Evolutionary conservation across 2,888 invertebrate species (phyloP).

Genomic region (Amblyteles armatorius): DNA sequence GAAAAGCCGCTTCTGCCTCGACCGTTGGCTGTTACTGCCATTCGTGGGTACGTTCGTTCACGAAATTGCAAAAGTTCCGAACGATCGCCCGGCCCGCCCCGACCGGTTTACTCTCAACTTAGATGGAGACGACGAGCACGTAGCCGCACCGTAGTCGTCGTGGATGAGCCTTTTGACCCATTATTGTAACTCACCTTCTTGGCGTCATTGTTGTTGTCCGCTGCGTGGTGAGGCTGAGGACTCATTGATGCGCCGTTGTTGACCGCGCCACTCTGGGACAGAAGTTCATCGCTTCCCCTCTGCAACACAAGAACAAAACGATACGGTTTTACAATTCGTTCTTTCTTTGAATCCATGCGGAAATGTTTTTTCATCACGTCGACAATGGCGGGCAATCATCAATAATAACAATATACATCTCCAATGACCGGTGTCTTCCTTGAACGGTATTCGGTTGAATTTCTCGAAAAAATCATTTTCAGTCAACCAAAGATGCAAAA

Average conservation of each 20-base stretch:
- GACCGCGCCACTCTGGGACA: conserved; percentile 96
- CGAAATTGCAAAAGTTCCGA: conserved; percentile 64
- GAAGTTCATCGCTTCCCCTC: conserved; percentile 99
- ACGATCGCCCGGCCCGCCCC: conserved; percentile 35
- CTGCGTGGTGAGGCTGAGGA: conserved; percentile 90
- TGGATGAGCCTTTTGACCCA: neutral
- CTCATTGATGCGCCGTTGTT: conserved; percentile 97
- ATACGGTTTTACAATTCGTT: conserved; percentile 65
- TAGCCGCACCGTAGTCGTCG: conserved; percentile 17
- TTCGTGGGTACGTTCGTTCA: conserved; percentile 37
- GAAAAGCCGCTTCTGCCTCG: conserved; percentile 50
- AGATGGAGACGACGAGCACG: conserved; percentile 14
- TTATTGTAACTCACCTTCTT: conserved; percentile 92
- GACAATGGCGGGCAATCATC: too few relatives aligned
- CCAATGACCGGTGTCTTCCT: too few relatives aligned
- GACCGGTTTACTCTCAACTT: conserved; percentile 2
- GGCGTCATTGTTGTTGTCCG: conserved; percentile 98
- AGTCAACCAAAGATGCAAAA: neutral
- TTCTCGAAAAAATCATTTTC: neutral
- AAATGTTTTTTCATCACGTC: neutral
- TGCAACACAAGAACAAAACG: conserved; percentile 86
- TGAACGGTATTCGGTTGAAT: too few relatives aligned
- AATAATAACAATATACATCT: neutral
- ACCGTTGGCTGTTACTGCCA: conserved; percentile 13
- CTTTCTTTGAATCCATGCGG: neutral